These are phyloP conservation scores for Maccullochella peelii DNA, from an alignment of 2,113 vertebrate species.

Conservation along the genomic window DNA sequence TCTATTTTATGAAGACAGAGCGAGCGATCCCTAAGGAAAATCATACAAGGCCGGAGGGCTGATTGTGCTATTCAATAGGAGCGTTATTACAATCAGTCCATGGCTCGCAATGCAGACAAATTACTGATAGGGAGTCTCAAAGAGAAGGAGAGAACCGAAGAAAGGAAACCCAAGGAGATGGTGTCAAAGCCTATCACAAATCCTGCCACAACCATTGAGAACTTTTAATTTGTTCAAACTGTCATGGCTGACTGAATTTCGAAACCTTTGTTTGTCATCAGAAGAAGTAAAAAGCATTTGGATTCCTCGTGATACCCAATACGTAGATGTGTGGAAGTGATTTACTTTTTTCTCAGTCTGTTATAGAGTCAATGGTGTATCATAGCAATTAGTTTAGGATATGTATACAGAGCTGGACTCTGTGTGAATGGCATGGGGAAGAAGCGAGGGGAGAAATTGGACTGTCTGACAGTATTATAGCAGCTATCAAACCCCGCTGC, in stretches of 20 bases:
- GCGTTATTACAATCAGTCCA: slow-evolving; percentile 78
- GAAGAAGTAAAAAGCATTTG: slow-evolving; percentile 60
- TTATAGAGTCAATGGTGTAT: slow-evolving; percentile 61
- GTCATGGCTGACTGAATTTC: slow-evolving; percentile 63
- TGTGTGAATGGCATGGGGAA: slow-evolving; percentile 41
- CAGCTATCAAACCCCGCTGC: slow-evolving; percentile 73
- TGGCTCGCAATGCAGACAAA: slow-evolving; percentile 72
- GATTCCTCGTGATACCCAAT: slow-evolving; percentile 55
- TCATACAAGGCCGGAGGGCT: slow-evolving; percentile 57
- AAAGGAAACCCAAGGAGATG: slow-evolving; percentile 64
- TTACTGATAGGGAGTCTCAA: slow-evolving; percentile 69
- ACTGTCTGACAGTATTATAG: slow-evolving; percentile 77
- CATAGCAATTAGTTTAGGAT: slow-evolving; percentile 56
- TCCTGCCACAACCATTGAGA: slow-evolving; percentile 61
- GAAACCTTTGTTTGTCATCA: slow-evolving; percentile 70
- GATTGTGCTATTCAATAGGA: slow-evolving; percentile 77
- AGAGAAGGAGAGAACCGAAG: slow-evolving; percentile 53
- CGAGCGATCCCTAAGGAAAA: slow-evolving; percentile 60
- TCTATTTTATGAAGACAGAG: slow-evolving; percentile 62
- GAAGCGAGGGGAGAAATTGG: slow-evolving; percentile 63
- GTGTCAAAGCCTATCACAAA: slow-evolving; percentile 61
- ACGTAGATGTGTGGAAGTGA: slow-evolving; percentile 47
- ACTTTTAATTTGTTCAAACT: slow-evolving; percentile 79
- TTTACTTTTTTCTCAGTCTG: slow-evolving; percentile 42
- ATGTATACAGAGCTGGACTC: slow-evolving; percentile 58